Evolutionary conservation across 2,888 invertebrate genomes (phyloP).

Genomic region (Flexamia atlantica): DNA sequence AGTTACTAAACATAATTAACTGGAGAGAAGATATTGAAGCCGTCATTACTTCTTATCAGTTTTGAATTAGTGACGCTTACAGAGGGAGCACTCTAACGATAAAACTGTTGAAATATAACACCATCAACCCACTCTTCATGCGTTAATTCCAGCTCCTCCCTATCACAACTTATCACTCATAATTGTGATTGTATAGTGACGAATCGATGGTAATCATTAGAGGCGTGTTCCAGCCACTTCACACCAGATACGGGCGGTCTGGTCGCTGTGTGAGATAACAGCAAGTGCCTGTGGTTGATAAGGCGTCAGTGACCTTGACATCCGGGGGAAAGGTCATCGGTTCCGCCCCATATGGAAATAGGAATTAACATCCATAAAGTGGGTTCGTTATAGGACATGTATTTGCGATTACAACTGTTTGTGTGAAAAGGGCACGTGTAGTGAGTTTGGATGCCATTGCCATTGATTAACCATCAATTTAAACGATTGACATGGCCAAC

Average conservation of each 20-base stretch:
- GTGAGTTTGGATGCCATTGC: too few relatives aligned
- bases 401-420: too few relatives aligned
- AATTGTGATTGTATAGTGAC: background rate
- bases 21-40: too few relatives aligned
- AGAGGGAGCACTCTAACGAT: too few relatives aligned
- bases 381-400: background rate
- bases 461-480: too few relatives aligned
- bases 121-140: background rate
- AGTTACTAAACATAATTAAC: too few relatives aligned
- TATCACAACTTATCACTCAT: background rate
- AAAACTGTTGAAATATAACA: background rate
- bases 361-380: too few relatives aligned
- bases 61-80: too few relatives aligned
- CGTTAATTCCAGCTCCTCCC: background rate
- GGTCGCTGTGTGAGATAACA: background rate
- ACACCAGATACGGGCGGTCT: constrained; percentile 9
- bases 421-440: too few relatives aligned
- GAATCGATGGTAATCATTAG: constrained; percentile 13
- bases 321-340: background rate
- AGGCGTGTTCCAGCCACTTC: background rate
- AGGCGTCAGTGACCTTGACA: background rate
- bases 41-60: too few relatives aligned
- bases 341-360: background rate
- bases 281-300: constrained; percentile 1
- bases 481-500: too few relatives aligned